A percentile compares a stretch with the other conserved stretches of the same genome.
phyloP scores from a whole-genome alignment of 2,888 invertebrate species.

The Tenthredo notha region DNA sequence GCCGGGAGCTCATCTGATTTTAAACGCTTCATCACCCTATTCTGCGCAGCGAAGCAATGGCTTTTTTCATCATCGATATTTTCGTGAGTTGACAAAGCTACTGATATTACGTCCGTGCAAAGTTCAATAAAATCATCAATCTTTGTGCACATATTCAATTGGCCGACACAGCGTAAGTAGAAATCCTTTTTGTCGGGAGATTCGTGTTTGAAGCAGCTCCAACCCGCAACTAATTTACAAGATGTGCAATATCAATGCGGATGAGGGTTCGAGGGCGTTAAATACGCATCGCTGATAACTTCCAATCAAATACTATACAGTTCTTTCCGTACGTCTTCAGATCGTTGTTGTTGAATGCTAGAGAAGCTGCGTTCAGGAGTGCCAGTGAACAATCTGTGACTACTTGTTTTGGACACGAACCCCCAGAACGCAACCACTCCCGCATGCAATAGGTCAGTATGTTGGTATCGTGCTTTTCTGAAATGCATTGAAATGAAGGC shows the following conservation, averaged over 20 bases:
- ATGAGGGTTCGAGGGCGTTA: conserved; percentile 53
- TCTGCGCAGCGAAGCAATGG: background rate
- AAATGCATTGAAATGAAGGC: conserved; percentile 63
- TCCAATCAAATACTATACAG: conserved; percentile 54
- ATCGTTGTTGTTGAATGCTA: conserved; percentile 60
- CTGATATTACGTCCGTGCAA: background rate
- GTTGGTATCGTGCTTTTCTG: conserved; percentile 63
- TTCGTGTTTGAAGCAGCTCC: conserved; percentile 57
- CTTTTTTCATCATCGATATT: too few species aligned
- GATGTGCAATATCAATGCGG: conserved; percentile 64
- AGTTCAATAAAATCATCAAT: conserved; percentile 52
- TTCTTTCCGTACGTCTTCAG: conserved; percentile 57
- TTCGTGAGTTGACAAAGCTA: background rate
- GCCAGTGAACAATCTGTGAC: too few species aligned
- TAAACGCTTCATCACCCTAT: background rate
- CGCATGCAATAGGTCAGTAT: conserved; percentile 59
- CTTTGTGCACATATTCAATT: conserved; percentile 48
- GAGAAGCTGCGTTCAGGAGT: conserved; percentile 53
- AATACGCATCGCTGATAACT: background rate
- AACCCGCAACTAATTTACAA: conserved; percentile 61
- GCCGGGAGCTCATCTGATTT: background rate
- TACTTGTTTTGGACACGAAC: conserved; percentile 53
- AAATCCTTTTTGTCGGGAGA: conserved; percentile 58
- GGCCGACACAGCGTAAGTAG: conserved; percentile 58
- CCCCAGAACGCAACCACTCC: conserved; percentile 61